phyloP scores from a whole-genome alignment of 1,140 invertebrate genomes.

The Cheumatopsyche charites region DNA sequence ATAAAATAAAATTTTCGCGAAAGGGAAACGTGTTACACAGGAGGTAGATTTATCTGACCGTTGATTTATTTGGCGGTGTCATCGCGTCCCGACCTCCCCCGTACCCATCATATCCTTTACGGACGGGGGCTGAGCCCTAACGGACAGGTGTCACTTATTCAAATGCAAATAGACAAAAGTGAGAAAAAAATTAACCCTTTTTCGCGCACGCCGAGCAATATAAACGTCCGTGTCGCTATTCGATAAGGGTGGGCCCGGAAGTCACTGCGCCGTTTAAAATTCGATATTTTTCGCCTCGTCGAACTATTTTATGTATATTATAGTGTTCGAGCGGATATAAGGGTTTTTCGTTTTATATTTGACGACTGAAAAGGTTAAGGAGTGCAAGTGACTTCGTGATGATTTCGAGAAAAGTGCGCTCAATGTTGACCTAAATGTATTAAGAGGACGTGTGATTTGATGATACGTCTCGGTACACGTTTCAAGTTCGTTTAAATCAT shows the following conservation, averaged over 20 bases:
- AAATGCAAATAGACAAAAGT: constrained; percentile 13
- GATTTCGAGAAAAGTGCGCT: too few species aligned
- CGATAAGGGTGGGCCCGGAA: background rate
- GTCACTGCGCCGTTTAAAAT: too few species aligned
- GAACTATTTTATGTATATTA: too few species aligned
- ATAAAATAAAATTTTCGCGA: background rate
- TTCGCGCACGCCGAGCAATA: background rate
- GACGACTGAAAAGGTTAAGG: too few species aligned
- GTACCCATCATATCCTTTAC: background rate
- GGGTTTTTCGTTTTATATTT: too few species aligned
- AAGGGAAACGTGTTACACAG: background rate
- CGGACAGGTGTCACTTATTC: constrained; percentile 20
- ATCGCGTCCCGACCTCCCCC: background rate
- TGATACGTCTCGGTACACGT: too few species aligned
- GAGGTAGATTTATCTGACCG: constrained; percentile 11
- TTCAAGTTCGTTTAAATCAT: too few species aligned
- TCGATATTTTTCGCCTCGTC: background rate
- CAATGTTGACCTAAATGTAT: too few species aligned
- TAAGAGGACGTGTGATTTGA: too few species aligned
- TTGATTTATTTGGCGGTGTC: constrained; percentile 12
- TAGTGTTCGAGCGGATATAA: too few species aligned
- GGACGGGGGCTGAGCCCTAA: background rate
- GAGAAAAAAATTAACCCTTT: constrained; percentile 3
- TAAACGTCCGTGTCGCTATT: background rate
- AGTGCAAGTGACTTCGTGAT: too few species aligned